A percentile compares a stretch with the other conserved stretches of the same genome.
phyloP scores from a whole-genome alignment of 2,797 vertebrate species.

The Nasua narica region DNA sequence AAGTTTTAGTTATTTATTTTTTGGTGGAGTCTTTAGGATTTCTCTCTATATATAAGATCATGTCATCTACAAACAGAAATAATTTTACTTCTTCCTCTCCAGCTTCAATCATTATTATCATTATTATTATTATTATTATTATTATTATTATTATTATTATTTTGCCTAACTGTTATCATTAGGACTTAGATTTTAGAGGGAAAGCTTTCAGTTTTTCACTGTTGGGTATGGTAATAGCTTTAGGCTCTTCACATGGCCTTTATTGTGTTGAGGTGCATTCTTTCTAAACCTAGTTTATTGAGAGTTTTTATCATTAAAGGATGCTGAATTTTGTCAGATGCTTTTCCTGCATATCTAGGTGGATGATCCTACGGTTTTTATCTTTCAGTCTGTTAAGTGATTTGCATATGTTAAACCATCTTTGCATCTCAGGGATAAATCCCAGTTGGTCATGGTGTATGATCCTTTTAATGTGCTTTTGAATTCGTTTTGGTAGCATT shows the following conservation, averaged over 20 bases:
- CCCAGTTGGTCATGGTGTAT: background rate
- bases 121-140: no score
- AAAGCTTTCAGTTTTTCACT: background rate
- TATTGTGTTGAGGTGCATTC: background rate
- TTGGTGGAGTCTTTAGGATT: background rate
- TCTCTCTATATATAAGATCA: background rate
- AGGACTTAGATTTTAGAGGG: background rate
- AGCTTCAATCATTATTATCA: background rate
- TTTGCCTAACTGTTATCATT: no score
- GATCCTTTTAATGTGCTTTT: background rate
- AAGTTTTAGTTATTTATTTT: background rate
- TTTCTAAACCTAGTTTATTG: background rate
- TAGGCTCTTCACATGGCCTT: background rate
- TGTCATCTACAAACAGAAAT: background rate
- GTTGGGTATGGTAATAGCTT: background rate
- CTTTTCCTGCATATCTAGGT: background rate
- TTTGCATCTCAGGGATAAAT: background rate
- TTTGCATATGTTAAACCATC: background rate
- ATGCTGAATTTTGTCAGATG: background rate
- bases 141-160: no score
- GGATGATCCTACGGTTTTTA: background rate
- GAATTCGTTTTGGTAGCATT: background rate
- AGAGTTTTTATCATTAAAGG: background rate
- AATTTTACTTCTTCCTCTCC: background rate
- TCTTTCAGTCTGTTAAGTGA: background rate